Evolutionary conservation across 2,888 invertebrate genomes (phyloP).

Genomic region (Acanthoscelides obtectus): DNA sequence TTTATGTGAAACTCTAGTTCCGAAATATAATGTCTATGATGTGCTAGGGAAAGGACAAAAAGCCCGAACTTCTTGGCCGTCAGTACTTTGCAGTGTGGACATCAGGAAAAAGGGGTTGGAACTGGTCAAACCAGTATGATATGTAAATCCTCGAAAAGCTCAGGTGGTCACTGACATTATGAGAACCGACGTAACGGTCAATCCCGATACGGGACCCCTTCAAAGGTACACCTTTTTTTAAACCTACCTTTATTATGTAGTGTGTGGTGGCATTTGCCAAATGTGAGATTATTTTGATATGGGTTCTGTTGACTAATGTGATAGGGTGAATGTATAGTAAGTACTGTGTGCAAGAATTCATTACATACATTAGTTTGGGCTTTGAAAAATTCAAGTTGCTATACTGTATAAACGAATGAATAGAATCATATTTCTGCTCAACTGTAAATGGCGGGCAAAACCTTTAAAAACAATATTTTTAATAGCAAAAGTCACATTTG

Average conservation of each 20-base stretch:
- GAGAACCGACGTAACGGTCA: slow-evolving; percentile 25
- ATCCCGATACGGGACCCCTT: slow-evolving; percentile 21
- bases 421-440: too few relatives aligned
- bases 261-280: not conserved
- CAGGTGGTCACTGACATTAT: slow-evolving; percentile 22
- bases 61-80: slow-evolving; percentile 27
- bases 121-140: slow-evolving; percentile 43
- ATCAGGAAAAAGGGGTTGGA: slow-evolving; percentile 30
- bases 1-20: not conserved
- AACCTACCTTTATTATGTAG: not conserved
- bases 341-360: too few relatives aligned
- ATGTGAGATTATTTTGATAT: not conserved
- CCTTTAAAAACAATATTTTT: too few relatives aligned
- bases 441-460: too few relatives aligned
- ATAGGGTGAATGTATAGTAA: not conserved
- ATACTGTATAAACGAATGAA: too few relatives aligned
- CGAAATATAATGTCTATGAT: not conserved
- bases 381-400: too few relatives aligned
- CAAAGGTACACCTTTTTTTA: not conserved
- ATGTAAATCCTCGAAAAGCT: slow-evolving; percentile 34
- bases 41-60: slow-evolving; percentile 14
- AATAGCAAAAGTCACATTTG: too few relatives aligned
- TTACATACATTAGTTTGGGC: too few relatives aligned
- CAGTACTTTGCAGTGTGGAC: slow-evolving; percentile 26
- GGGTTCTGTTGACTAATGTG: not conserved